phyloP scores from a whole-genome alignment of 2,113 vertebrate species.

The Thomomys bottae region DNA sequence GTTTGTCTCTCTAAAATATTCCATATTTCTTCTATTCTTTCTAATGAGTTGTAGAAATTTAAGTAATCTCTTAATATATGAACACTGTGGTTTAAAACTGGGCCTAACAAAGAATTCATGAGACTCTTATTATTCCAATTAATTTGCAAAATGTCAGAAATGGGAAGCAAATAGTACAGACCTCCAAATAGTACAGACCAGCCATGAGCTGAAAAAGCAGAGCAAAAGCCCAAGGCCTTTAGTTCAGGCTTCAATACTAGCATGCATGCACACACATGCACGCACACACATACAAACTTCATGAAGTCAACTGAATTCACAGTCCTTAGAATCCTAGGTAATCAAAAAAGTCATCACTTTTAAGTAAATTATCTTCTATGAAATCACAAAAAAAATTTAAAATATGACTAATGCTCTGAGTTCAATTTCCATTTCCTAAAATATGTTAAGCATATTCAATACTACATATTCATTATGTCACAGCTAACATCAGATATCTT shows the following conservation, averaged over 20 bases:
- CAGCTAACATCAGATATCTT: background rate
- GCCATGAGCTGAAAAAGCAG: no score
- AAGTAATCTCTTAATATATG: background rate
- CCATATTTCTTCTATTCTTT: background rate
- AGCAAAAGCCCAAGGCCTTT: no score
- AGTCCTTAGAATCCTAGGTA: background rate
- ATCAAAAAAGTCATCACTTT: constrained; percentile 1
- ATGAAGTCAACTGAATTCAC: background rate
- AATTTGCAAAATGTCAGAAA: no score
- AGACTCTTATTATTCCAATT: no score
- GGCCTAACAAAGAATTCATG: no score
- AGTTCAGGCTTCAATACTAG: no score
- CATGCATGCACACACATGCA: no score
- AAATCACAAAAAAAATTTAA: background rate
- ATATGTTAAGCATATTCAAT: background rate
- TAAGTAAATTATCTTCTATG: background rate
- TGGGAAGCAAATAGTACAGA: no score
- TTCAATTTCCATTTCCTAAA: constrained; percentile 12
- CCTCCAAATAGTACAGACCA: no score
- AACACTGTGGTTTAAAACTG: no score
- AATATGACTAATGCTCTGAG: constrained; percentile 7
- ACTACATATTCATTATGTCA: background rate
- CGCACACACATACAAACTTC: background rate
- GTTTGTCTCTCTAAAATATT: background rate
- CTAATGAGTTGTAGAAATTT: background rate